A percentile compares a stretch with the other conserved stretches of the same genome.
Evolutionary conservation across 1,140 invertebrate genomes (phyloP).

Genomic region (Philopotamus ludificatus): DNA sequence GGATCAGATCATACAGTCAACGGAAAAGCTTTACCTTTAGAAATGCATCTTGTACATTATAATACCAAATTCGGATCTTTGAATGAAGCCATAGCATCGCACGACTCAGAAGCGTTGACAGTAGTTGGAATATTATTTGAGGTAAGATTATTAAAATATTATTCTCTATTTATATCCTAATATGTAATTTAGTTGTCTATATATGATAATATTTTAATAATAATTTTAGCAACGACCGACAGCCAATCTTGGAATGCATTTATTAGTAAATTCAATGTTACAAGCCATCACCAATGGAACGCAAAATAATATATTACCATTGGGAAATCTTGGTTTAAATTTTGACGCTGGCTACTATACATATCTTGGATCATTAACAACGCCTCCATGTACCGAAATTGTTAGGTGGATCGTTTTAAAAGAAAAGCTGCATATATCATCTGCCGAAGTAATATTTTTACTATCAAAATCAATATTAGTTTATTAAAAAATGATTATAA

Average conservation of each 20-base stretch:
- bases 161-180: no score
- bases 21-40: slow-evolving; percentile 12
- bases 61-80: slow-evolving; percentile 28
- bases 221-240: no score
- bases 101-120: slow-evolving; percentile 15
- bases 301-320: slow-evolving; percentile 9
- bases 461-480: slow-evolving; percentile 3
- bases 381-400: slow-evolving; percentile 70
- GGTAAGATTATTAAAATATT: slow-evolving; percentile 8
- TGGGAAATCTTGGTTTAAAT: slow-evolving; percentile 44
- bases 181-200: no score
- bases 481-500: not conserved
- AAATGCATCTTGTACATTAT: slow-evolving; percentile 32
- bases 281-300: not conserved
- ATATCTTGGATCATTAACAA: slow-evolving; percentile 73
- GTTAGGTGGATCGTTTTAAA: slow-evolving; percentile 66
- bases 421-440: slow-evolving; percentile 6
- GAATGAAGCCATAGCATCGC: slow-evolving; percentile 15
- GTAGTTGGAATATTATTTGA: slow-evolving; percentile 29
- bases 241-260: slow-evolving; percentile 7
- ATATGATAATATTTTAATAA: no score
- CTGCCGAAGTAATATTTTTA: slow-evolving; percentile 17
- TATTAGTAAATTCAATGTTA: not conserved
- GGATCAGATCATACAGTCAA: slow-evolving; percentile 33
- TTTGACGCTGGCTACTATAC: slow-evolving; percentile 55